Base-by-base conservation (phyloP, 2,888 invertebrate genomes). In the Troides helena region DNA sequence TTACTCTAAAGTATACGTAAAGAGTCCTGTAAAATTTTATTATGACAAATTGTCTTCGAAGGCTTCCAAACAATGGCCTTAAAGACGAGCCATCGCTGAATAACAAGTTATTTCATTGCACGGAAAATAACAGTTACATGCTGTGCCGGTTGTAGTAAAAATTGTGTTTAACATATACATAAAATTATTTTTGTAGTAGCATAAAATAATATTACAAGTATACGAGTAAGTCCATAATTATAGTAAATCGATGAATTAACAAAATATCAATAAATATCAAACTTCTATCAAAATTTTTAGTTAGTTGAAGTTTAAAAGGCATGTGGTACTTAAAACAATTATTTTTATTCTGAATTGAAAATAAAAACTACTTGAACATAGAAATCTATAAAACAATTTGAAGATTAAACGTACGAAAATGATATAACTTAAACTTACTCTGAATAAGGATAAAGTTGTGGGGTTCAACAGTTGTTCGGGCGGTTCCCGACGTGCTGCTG, bases 371-470 rank as follows among this genome's bases (percentile, higher is more conserved):
- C 14, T 10, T 14, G 46, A 46, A 12, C 14, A 53, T 53, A n/a
- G 53, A n/a, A 6, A n/a, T 53, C 14, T n/a, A 53, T 53, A n/a
- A 17, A 17, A 18, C 18, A 50, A 50, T 17, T 50, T 50, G 2
- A 50, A 53, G 0, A 18, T 18, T 53, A 53, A n/a, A n/a, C 18
- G n/a, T n/a, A 53, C 8, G 6, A 5, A 5, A n/a, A 18, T 7
- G 18, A 50, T 39, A 10, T 50, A 50, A 50, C 39, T 66, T 18
- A 53, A 77, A 92, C 92, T 92, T 88, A 92, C 92, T 88, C 90
- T 85, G 81, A 92, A 92, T 62, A 92, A 78, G 30, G 84, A 77
- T 68, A 92, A 76, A 14, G 92, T 92, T 21, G 87, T 90, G 70
- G 83, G 87, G 74, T 85, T 87, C 74, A 88, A 76, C 50, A 87